phyloP scores from a whole-genome alignment of 2,797 vertebrate species.

The Crocodylus rhombifer region DNA sequence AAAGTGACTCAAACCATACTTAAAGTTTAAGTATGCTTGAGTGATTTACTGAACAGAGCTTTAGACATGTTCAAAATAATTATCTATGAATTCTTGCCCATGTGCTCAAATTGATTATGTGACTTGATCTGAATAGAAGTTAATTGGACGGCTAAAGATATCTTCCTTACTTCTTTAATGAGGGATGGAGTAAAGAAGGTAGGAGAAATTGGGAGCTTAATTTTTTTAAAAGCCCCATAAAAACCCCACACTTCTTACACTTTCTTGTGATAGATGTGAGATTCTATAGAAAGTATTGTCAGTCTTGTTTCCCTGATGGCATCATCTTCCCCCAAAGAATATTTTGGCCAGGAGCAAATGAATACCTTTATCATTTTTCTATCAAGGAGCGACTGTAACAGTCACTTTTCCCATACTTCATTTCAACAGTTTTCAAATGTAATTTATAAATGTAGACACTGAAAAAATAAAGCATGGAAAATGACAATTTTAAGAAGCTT shows the following conservation, averaged over 20 bases:
- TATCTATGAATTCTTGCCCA: not conserved
- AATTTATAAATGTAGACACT: not conserved
- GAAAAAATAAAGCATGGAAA: not conserved
- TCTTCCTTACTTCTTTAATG: not conserved
- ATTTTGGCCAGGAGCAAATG: not conserved
- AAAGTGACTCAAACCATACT: not conserved
- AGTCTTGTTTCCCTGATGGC: not conserved
- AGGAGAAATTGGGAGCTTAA: no score
- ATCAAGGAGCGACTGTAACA: not conserved
- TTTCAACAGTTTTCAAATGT: not conserved
- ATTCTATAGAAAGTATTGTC: not conserved
- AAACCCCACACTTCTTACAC: no score
- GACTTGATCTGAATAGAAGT: not conserved
- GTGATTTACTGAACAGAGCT: not conserved
- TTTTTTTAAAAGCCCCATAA: no score
- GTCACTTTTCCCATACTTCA: not conserved
- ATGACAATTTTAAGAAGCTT: not conserved
- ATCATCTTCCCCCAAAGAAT: not conserved
- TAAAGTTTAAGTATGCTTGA: not conserved
- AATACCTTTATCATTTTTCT: not conserved
- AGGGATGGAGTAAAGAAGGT: no score
- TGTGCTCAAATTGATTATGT: not conserved
- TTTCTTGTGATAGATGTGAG: not conserved
- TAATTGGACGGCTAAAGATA: not conserved
- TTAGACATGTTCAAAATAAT: not conserved